These are phyloP conservation scores for Pedionomus torquatus DNA, from an alignment of 2,113 vertebrate genomes.

Conservation along the genomic window DNA sequence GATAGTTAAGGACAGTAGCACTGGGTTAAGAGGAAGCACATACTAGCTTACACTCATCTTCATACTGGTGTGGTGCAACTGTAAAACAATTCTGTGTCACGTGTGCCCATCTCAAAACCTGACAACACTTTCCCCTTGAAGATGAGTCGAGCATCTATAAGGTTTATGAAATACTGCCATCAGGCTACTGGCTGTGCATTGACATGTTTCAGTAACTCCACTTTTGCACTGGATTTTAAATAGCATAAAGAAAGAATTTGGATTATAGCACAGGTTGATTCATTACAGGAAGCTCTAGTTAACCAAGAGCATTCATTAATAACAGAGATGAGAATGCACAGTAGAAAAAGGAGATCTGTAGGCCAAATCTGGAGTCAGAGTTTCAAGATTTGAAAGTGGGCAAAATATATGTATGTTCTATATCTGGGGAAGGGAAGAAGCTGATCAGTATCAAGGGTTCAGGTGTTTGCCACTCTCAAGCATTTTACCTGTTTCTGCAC, in stretches of 20 bases:
- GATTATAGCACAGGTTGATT: neutral
- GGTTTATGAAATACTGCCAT: neutral
- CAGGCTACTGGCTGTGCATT: neutral
- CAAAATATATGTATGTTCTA: neutral
- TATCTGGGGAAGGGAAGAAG: neutral
- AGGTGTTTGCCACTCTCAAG: neutral
- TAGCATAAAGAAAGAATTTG: neutral
- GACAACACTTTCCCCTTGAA: neutral
- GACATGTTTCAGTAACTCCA: neutral
- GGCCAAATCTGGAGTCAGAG: neutral
- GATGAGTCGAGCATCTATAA: rapidly evolving
- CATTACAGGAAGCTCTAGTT: neutral
- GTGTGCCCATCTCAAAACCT: neutral
- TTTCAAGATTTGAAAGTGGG: neutral
- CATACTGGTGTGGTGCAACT: neutral
- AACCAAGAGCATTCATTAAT: neutral
- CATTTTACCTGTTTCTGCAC: neutral
- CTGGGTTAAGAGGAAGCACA: neutral
- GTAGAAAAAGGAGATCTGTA: neutral
- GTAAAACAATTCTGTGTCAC: neutral
- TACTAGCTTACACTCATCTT: neutral
- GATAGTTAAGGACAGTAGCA: neutral
- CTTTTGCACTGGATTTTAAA: neutral
- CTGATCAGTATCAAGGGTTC: neutral
- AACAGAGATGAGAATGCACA: neutral